A percentile compares a stretch with the other conserved stretches of the same genome.
phyloP scores from a whole-genome alignment of 2,113 vertebrate species.

The Oophaga pumilio region DNA sequence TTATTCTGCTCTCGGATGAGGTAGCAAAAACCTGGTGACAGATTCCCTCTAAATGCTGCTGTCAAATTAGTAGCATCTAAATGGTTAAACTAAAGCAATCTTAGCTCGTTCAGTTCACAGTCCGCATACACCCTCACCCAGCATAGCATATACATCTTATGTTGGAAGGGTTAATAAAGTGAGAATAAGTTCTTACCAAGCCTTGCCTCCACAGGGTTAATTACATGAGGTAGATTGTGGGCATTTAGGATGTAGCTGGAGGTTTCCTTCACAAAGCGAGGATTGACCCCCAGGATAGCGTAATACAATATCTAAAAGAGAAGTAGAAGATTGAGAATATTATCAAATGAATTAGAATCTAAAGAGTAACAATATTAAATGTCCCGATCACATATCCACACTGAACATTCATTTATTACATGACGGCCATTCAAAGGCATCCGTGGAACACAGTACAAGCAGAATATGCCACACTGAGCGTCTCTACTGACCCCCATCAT shows the following conservation, averaged over 20 bases:
- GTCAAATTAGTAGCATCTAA: too few species aligned
- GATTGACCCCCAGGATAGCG: slow-evolving; percentile 86
- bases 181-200: slow-evolving; percentile 76
- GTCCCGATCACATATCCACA: background rate
- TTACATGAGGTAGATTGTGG: slow-evolving; percentile 92
- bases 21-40: too few species aligned
- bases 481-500: too few species aligned
- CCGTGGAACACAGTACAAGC: too few species aligned
- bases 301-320: slow-evolving; percentile 86
- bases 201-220: slow-evolving; percentile 94
- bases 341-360: background rate
- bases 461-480: too few species aligned
- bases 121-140: too few species aligned
- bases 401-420: background rate
- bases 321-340: background rate
- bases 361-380: background rate
- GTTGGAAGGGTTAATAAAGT: background rate
- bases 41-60: too few species aligned
- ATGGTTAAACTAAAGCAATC: too few species aligned
- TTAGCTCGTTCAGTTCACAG: too few species aligned
- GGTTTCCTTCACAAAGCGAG: slow-evolving; percentile 82
- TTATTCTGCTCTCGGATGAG: too few species aligned
- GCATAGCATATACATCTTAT: too few species aligned
- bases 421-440: too few species aligned
- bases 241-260: slow-evolving; percentile 81